These are phyloP conservation scores for Pantherophis alleghaniensis DNA, from an alignment of 2,797 vertebrate species.

Conservation along the genomic window DNA sequence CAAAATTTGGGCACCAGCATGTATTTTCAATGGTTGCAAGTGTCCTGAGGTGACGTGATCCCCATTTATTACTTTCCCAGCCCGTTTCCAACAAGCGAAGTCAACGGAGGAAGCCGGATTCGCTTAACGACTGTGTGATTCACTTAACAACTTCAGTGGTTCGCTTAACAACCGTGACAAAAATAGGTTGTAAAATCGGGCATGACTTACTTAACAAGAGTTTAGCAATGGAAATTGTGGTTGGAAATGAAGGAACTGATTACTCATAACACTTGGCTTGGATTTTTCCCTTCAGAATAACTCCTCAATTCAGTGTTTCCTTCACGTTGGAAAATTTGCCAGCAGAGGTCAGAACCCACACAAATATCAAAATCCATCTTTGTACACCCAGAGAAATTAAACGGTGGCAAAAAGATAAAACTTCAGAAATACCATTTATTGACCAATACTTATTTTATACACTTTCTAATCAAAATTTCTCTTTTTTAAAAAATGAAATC, in stretches of 20 bases:
- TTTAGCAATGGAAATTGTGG: not conserved
- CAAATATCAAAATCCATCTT: not conserved
- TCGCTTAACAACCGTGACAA: not conserved
- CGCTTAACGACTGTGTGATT: not conserved
- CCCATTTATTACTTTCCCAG: not conserved
- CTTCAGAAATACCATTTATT: not conserved
- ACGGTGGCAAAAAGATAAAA: not conserved
- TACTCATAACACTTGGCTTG: not conserved
- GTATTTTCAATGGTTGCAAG: not conserved
- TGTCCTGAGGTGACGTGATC: not conserved
- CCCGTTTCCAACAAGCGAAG: too few species aligned
- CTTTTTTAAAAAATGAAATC: not conserved
- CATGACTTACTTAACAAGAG: too few species aligned
- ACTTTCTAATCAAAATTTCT: not conserved
- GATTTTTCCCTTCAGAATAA: not conserved
- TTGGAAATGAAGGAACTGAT: not conserved
- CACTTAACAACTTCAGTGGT: too few species aligned
- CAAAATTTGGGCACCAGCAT: not conserved
- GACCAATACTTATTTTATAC: not conserved
- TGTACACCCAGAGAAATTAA: not conserved
- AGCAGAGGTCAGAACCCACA: constrained; percentile 61
- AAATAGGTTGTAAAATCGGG: too few species aligned
- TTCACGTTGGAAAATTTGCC: constrained; percentile 13
- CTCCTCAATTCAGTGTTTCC: not conserved
- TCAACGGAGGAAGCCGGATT: too few species aligned